These are phyloP conservation scores for Eumerus sabulonum DNA, from an alignment of 2,888 invertebrate genomes.

Conservation along the genomic window DNA sequence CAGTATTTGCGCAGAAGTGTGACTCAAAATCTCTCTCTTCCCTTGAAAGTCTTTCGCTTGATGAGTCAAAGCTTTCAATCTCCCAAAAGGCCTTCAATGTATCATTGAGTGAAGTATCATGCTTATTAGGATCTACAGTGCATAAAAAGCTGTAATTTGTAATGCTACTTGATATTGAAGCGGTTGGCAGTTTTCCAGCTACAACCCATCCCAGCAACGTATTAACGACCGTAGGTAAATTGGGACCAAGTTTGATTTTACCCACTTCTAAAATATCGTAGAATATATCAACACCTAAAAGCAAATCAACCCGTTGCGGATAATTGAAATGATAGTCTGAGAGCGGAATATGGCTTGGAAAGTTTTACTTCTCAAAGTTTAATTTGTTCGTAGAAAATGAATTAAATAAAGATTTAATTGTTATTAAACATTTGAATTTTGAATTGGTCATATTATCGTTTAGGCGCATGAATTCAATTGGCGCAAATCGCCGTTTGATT, in stretches of 20 bases:
- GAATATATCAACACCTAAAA: too few species aligned
- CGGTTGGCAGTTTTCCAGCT: too few species aligned
- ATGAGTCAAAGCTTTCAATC: too few species aligned
- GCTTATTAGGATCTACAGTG: too few species aligned
- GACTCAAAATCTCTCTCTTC: slow-evolving; percentile 31
- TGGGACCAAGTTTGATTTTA: slow-evolving; percentile 29
- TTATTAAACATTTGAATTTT: slow-evolving; percentile 30
- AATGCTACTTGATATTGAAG: too few species aligned
- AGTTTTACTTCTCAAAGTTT: slow-evolving; percentile 14
- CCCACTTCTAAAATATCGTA: slow-evolving; percentile 19
- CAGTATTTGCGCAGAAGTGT: too few species aligned
- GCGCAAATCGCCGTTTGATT: slow-evolving; percentile 31
- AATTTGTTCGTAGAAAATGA: slow-evolving; percentile 32
- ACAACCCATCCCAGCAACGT: too few species aligned
- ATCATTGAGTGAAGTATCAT: too few species aligned
- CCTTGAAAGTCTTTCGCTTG: too few species aligned
- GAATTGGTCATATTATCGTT: neutral
- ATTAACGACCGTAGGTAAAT: slow-evolving; percentile 20
- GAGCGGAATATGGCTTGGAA: slow-evolving; percentile 23
- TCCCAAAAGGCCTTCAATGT: too few species aligned
- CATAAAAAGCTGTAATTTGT: too few species aligned
- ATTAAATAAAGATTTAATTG: slow-evolving; percentile 20
- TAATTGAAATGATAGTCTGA: slow-evolving; percentile 29
- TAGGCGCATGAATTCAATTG: slow-evolving; percentile 17
- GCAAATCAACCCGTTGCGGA: too few species aligned